phyloP scores from a whole-genome alignment of 35 echinoderm and acorn worm species.

The Ophioderma brevispina region DNA sequence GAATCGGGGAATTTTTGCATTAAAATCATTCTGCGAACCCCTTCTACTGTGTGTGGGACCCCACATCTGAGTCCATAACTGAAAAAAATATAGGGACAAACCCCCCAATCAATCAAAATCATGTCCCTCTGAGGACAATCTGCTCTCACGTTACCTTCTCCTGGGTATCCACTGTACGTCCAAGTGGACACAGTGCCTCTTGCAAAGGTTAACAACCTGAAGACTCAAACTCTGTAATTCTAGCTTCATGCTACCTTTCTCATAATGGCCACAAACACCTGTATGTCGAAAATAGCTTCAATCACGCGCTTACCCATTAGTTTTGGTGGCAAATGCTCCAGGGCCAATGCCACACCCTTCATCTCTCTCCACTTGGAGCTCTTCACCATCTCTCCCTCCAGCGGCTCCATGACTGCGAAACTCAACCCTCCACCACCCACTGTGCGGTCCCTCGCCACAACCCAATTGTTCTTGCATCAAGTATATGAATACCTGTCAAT shows the following conservation, averaged over 20 bases:
- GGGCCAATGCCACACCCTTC: not conserved
- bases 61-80: conserved; percentile 31
- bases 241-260: conserved; percentile 22
- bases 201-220: not conserved
- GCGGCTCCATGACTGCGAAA: not conserved
- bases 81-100: not conserved
- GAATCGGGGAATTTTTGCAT: conserved; percentile 12
- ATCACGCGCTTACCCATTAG: not conserved
- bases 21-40: conserved; percentile 33
- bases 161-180: conserved; percentile 10
- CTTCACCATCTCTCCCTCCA: not conserved
- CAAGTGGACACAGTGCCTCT: not conserved
- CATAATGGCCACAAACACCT: conserved; percentile 6
- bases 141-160: not conserved
- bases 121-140: not conserved
- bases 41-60: conserved; percentile 39
- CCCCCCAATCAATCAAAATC: conserved; percentile 39
- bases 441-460: not conserved
- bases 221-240: not conserved
- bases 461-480: conserved; percentile 15
- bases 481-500: not conserved
- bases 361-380: conserved; percentile 51
- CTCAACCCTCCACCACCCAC: not conserved
- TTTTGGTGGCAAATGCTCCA: not conserved
- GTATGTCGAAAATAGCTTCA: conserved; percentile 28